These are phyloP conservation scores for Anarrhichthys ocellatus DNA, from an alignment of 2,113 vertebrate species.

Conservation along the genomic window DNA sequence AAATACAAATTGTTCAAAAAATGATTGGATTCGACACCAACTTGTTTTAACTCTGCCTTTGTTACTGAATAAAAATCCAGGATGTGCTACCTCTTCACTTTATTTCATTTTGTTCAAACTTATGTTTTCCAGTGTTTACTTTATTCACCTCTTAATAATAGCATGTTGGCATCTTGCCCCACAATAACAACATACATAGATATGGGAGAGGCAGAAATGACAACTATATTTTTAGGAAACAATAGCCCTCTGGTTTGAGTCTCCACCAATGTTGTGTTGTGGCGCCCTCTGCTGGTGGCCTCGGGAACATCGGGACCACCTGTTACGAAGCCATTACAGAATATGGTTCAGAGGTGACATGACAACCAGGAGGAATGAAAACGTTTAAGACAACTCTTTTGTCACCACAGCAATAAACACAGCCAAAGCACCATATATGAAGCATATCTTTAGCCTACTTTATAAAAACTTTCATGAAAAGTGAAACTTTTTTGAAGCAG, in stretches of 20 bases:
- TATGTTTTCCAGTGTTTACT: background rate
- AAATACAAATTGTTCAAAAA: background rate
- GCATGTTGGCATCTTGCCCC: background rate
- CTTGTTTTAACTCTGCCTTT: background rate
- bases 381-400: background rate
- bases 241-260: background rate
- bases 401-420: background rate
- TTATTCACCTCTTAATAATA: background rate
- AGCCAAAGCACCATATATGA: background rate
- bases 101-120: background rate
- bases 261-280: conserved; percentile 1
- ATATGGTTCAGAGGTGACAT: background rate
- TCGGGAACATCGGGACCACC: rapidly evolving
- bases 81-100: background rate
- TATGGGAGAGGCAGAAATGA: background rate
- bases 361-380: background rate
- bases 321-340: rapidly evolving
- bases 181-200: background rate
- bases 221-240: background rate
- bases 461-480: too few relatives aligned
- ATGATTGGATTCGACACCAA: background rate
- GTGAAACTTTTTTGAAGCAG: too few relatives aligned
- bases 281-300: conserved; percentile 44
- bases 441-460: too few relatives aligned
- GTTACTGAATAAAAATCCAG: background rate